Conservation (phyloP, 2,888 invertebrate genomes). For the Melieria picta region DNA sequence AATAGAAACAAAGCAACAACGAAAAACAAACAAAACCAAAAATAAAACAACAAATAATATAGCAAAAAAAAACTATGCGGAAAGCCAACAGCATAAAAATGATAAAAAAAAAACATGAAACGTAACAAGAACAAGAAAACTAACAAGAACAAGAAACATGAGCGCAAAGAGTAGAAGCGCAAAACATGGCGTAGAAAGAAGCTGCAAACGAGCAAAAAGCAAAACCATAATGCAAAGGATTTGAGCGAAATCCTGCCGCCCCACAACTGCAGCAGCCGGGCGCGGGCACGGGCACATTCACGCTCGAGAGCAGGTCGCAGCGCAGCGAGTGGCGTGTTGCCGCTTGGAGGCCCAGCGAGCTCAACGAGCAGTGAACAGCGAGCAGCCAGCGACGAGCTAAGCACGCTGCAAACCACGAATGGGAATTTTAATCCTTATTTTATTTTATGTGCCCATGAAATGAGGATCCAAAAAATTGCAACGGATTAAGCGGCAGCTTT, state of each 20-base stretch:
- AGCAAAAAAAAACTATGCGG: background rate
- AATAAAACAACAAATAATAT: background rate
- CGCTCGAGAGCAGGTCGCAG: conserved; percentile 29
- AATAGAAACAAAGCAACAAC: conserved; percentile 25
- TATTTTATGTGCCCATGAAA: conserved; percentile 20
- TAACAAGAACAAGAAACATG: background rate
- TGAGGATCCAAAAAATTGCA: conserved; percentile 16
- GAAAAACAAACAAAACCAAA: background rate
- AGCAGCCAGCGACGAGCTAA: conserved; percentile 4
- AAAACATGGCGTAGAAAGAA: background rate
- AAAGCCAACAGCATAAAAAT: background rate
- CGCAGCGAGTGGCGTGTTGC: conserved; percentile 23
- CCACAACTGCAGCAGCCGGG: background rate
- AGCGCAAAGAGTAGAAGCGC: background rate
- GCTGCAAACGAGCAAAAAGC: conserved; percentile 18
- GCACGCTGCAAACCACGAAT: conserved; percentile 9
- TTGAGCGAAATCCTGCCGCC: conserved; percentile 12
- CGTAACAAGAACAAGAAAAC: conserved; percentile 8
- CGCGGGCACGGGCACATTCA: no score
- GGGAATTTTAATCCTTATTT: conserved; percentile 13
- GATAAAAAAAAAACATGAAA: background rate
- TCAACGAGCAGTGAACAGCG: conserved; percentile 22
- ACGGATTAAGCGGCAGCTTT: conserved; percentile 6
- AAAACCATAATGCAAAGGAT: conserved; percentile 29
- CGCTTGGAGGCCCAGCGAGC: conserved; percentile 22